These are phyloP conservation scores for Apodemia zela DNA, from an alignment of 2,888 invertebrate genomes.

Conservation along the genomic window DNA sequence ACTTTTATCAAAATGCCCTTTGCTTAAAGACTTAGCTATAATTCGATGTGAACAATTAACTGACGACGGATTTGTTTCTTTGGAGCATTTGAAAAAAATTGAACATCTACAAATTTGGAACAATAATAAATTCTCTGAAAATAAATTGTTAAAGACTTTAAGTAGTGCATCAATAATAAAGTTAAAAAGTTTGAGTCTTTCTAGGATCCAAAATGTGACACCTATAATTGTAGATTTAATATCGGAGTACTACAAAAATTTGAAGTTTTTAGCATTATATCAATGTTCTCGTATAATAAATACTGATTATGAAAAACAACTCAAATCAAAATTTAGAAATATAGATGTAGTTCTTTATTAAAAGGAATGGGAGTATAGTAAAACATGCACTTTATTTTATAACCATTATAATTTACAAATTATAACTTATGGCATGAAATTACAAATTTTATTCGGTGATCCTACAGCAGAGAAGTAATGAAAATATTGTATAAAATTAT, in stretches of 20 bases:
- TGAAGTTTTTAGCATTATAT: conserved; percentile 67
- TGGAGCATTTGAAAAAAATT: conserved; percentile 48
- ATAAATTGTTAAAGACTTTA: conserved; percentile 49
- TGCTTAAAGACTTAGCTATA: conserved; percentile 61
- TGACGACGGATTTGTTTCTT: conserved; percentile 51
- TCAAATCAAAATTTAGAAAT: conserved; percentile 65
- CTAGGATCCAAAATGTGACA: conserved; percentile 60
- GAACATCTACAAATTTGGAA: conserved; percentile 69
- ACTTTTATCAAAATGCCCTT: conserved; percentile 53
- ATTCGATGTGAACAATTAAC: conserved; percentile 64
- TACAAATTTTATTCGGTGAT: conserved; percentile 18
- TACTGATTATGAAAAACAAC: conserved; percentile 63
- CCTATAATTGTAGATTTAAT: conserved; percentile 62
- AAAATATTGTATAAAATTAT: conserved; percentile 1
- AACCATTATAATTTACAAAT: conserved; percentile 29
- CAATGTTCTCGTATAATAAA: conserved; percentile 64
- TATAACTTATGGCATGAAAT: conserved; percentile 32
- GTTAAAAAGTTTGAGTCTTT: conserved; percentile 62
- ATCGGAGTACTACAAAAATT: conserved; percentile 60
- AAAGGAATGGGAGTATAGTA: conserved; percentile 3
- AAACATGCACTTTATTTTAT: conserved; percentile 25
- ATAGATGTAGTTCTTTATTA: conserved; percentile 67
- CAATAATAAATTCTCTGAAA: conserved; percentile 59
- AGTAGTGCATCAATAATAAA: conserved; percentile 48
- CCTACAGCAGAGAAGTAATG: background rate